Conservation (phyloP, 1,140 invertebrate species). For the Diorhabda carinulata region DNA sequence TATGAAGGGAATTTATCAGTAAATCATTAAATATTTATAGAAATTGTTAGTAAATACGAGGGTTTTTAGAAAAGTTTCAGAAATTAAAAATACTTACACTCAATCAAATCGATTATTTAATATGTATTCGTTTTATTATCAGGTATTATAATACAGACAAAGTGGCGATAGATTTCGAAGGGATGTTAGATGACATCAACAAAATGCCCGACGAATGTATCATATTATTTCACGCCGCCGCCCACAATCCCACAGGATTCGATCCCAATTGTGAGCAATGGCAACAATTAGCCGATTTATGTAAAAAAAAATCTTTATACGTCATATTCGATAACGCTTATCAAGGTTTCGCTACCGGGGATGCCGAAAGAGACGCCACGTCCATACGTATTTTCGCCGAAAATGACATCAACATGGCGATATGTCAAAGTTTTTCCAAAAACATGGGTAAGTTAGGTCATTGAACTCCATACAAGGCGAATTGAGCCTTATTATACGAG, state of each 20-base stretch:
- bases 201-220: slow-evolving; percentile 82
- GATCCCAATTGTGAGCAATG: slow-evolving; percentile 85
- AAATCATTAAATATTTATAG: too few species aligned
- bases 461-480: neutral
- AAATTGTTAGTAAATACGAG: too few species aligned
- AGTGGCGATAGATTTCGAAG: slow-evolving; percentile 90
- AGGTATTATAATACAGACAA: slow-evolving; percentile 94
- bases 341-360: slow-evolving; percentile 96
- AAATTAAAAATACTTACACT: too few species aligned
- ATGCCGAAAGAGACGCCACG: slow-evolving; percentile 86
- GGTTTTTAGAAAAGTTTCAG: too few species aligned
- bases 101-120: neutral
- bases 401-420: slow-evolving; percentile 84
- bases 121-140: slow-evolving; percentile 18
- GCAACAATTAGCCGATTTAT: slow-evolving; percentile 73
- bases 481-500: too few species aligned
- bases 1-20: too few species aligned
- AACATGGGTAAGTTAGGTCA: slow-evolving; percentile 75
- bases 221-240: slow-evolving; percentile 91
- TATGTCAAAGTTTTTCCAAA: slow-evolving; percentile 97
- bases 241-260: slow-evolving; percentile 96
- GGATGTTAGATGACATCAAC: slow-evolving; percentile 83
- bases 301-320: slow-evolving; percentile 76
- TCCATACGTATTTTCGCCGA: slow-evolving; percentile 57
- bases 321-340: slow-evolving; percentile 94